A percentile compares a stretch with the other conserved stretches of the same genome.
These are phyloP conservation scores for Cassiopea andromeda DNA, from an alignment of 30 jellyfish, hydroid and myxozoan species.

Conservation along the genomic window DNA sequence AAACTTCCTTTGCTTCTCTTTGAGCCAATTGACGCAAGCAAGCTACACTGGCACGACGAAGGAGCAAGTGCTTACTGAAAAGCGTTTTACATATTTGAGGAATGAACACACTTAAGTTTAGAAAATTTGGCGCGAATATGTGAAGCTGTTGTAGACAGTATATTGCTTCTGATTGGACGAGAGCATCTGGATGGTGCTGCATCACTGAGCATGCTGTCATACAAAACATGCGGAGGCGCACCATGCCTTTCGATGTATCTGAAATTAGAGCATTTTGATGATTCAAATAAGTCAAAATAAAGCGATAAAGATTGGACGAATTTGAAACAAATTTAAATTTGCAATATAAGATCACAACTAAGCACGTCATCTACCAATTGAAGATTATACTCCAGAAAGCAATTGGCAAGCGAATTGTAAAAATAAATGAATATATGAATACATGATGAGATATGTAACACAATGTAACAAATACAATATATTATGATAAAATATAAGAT, in stretches of 20 bases:
- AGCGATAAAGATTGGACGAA: too few relatives aligned
- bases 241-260: slow-evolving; percentile 90
- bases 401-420: too few relatives aligned
- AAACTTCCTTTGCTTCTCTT: slow-evolving; percentile 93
- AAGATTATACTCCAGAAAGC: too few relatives aligned
- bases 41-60: slow-evolving; percentile 96
- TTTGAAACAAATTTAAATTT: too few relatives aligned
- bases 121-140: slow-evolving; percentile 95
- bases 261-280: not conserved
- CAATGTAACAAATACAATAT: too few relatives aligned
- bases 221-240: slow-evolving; percentile 86
- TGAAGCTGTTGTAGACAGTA: slow-evolving; percentile 94
- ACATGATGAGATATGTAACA: too few relatives aligned
- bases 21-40: slow-evolving; percentile 97
- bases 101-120: slow-evolving; percentile 73
- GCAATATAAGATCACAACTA: too few relatives aligned
- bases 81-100: slow-evolving; percentile 88
- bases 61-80: slow-evolving; percentile 89
- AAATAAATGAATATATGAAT: too few relatives aligned
- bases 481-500: too few relatives aligned
- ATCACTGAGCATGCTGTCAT: slow-evolving; percentile 96
- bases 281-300: too few relatives aligned
- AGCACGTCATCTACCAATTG: too few relatives aligned
- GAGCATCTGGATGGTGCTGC: slow-evolving; percentile 98
- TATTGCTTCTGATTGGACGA: slow-evolving; percentile 97